These are phyloP conservation scores for Zoroaster sp. DNA, from an alignment of 53 echinoderm and acorn worm genomes.

Conservation along the genomic window DNA sequence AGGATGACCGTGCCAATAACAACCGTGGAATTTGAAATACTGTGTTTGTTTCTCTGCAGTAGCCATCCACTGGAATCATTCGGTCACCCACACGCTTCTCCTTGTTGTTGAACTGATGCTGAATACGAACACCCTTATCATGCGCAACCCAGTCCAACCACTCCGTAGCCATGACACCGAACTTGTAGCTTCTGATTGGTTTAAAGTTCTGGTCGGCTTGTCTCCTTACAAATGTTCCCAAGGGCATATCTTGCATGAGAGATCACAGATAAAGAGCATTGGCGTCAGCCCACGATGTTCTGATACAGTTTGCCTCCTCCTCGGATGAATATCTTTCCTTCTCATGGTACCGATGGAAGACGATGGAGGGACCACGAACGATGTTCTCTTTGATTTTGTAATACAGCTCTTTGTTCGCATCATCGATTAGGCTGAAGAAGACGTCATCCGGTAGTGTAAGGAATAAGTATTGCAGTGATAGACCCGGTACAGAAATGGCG, in stretches of 20 bases:
- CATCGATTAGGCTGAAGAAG: background rate
- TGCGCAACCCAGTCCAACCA: conserved; percentile 16
- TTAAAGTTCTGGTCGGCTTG: background rate
- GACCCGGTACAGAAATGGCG: conserved; percentile 12
- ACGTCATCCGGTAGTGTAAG: background rate
- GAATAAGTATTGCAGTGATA: conserved; percentile 7
- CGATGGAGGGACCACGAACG: conserved; percentile 9
- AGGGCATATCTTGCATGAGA: conserved; percentile 24
- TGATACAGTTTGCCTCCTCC: background rate
- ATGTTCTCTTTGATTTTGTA: conserved; percentile 24
- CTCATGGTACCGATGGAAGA: conserved; percentile 20
- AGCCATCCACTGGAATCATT: conserved; percentile 8
- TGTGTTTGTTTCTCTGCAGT: conserved; percentile 23
- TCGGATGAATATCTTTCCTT: conserved; percentile 5
- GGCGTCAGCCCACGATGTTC: conserved; percentile 24
- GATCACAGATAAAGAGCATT: conserved; percentile 34
- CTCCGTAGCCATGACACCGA: background rate
- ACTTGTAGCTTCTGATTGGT: background rate
- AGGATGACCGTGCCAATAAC: too few relatives aligned
- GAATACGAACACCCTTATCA: background rate
- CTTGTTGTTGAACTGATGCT: conserved; percentile 4
- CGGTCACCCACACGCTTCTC: conserved; percentile 17
- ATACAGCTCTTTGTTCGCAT: too few relatives aligned
- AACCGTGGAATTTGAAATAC: background rate
- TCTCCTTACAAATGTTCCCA: conserved; percentile 15